These are phyloP conservation scores for Eustalomyia histrio DNA, from an alignment of 2,888 invertebrate genomes.

Conservation along the genomic window DNA sequence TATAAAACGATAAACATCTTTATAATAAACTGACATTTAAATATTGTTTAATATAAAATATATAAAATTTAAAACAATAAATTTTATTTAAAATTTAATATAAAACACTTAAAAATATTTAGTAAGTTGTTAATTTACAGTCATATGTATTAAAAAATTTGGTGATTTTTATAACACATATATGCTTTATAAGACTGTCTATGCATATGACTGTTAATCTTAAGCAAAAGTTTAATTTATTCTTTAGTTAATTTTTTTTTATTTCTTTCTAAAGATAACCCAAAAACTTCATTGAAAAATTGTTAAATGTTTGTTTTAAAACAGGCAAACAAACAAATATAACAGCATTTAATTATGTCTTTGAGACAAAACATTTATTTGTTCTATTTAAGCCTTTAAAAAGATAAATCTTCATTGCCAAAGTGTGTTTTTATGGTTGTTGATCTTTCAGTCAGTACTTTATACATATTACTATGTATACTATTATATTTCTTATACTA, in stretches of 20 bases:
- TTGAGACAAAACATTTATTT: constrained; percentile 2
- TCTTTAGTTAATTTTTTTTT: neutral
- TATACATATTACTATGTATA: neutral
- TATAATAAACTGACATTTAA: neutral
- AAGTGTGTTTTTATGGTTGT: neutral
- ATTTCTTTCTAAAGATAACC: neutral
- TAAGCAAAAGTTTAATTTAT: neutral
- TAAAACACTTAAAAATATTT: neutral
- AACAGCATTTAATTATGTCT: neutral
- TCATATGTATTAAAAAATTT: too few relatives aligned
- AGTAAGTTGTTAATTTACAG: neutral
- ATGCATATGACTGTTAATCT: too few relatives aligned
- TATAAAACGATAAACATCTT: neutral
- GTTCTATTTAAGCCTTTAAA: neutral
- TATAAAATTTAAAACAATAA: neutral
- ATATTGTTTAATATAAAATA: neutral
- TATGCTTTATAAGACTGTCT: too few relatives aligned
- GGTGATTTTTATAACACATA: too few relatives aligned
- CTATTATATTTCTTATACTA: neutral
- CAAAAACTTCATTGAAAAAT: neutral
- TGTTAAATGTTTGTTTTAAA: neutral
- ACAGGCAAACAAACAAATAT: neutral
- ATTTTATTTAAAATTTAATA: neutral
- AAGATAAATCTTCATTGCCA: neutral
- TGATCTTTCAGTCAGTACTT: constrained; percentile 1